A percentile compares a stretch with the other conserved stretches of the same genome.
Evolutionary conservation across 2,888 invertebrate species (phyloP).

Genomic region (Cheilosia vulpina): DNA sequence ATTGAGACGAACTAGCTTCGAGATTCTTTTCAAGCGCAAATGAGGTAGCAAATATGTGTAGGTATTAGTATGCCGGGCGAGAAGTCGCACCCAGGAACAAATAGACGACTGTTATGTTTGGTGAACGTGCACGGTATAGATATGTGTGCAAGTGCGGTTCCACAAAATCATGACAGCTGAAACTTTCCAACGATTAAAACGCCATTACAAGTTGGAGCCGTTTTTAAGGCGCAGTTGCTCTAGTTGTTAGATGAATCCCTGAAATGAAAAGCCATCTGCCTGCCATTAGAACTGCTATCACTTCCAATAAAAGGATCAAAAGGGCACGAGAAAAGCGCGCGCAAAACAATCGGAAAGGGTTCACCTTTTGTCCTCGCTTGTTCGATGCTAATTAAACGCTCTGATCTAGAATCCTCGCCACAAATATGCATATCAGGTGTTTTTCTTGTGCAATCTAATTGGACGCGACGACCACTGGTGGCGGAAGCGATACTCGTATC

Average conservation of each 20-base stretch:
- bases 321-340: not conserved
- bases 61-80: constrained; percentile 24
- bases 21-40: constrained; percentile 63
- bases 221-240: too few species aligned
- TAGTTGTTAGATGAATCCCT: not conserved
- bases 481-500: not conserved
- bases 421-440: constrained; percentile 57
- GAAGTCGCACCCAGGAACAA: constrained; percentile 46
- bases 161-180: constrained; percentile 7
- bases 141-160: not conserved
- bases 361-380: constrained; percentile 58
- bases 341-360: constrained; percentile 35
- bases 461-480: constrained; percentile 27
- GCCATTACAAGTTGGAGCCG: not conserved
- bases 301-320: constrained; percentile 7
- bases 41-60: constrained; percentile 50
- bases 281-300: constrained; percentile 1
- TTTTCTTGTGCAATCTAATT: constrained; percentile 57
- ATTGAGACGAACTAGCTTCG: constrained; percentile 70
- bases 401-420: constrained; percentile 23
- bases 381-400: constrained; percentile 68
- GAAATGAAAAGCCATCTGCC: not conserved
- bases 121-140: constrained; percentile 21
- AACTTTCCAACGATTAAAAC: constrained; percentile 11
- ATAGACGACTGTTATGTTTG: constrained; percentile 38